Evolutionary conservation across 2,888 invertebrate genomes (phyloP).

Genomic region (Netelia inedita): DNA sequence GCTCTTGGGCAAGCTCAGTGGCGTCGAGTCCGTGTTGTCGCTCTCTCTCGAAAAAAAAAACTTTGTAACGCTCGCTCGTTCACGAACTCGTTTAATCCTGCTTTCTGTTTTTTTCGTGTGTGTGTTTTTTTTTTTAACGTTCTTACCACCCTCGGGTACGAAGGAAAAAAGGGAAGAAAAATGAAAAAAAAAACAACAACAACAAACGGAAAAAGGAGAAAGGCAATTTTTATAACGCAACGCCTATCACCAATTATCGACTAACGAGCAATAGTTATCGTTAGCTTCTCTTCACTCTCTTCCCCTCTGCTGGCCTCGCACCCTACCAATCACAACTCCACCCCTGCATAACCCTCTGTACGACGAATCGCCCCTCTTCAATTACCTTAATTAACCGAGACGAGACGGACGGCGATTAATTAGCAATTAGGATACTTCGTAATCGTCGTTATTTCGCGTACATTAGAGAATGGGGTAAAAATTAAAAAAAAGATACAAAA

Average conservation of each 20-base stretch:
- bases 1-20: slow-evolving; percentile 64
- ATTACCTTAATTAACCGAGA: slow-evolving; percentile 33
- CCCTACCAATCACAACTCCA: too few relatives aligned
- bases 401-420: slow-evolving; percentile 30
- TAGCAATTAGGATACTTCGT: slow-evolving; percentile 24
- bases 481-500: background rate
- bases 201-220: background rate
- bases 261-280: slow-evolving; percentile 15
- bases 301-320: too few relatives aligned
- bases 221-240: background rate
- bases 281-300: background rate
- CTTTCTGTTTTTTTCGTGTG: slow-evolving; percentile 19
- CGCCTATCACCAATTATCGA: slow-evolving; percentile 39
- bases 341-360: background rate
- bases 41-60: slow-evolving; percentile 40
- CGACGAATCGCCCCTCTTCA: slow-evolving; percentile 6
- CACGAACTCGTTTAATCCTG: background rate
- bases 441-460: background rate
- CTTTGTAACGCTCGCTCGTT: background rate
- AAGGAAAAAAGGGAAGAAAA: too few relatives aligned
- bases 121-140: slow-evolving; percentile 20
- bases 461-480: background rate
- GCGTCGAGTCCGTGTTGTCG: slow-evolving; percentile 58
- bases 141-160: background rate
- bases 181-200: background rate